Evolutionary conservation across 2,113 vertebrate species (phyloP), one percentile per base, ranked within the genome.

Genomic region (Donacobius atricapilla): DNA sequence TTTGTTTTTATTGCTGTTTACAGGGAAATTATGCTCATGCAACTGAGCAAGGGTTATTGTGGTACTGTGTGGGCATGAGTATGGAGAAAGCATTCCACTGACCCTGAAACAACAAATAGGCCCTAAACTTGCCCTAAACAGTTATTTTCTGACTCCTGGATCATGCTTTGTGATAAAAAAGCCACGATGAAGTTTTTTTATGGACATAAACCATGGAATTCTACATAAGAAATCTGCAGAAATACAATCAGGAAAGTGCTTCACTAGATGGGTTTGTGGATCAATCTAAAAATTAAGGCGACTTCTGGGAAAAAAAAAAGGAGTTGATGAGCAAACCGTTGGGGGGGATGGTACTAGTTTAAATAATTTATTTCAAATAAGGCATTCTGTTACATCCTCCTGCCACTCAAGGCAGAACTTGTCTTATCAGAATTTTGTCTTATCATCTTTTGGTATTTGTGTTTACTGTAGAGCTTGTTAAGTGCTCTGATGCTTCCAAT

Each of bases 21-120:
- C 15, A 63, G 18, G 47, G 56, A 79, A 50, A 63, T 7, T 0
- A 64, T 17, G 37, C 14, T 60, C 0, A 0, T 58, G 27, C 47
- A 71, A 39, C 40, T 58, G 35, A 24, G 37, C 60, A 77, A 60
- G 28, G 28, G 15, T 60, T 60, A 45, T 19, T 75, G 45, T 13
- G 16, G 35, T 10, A 65, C 30, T 0, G 0, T 25, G 50, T 30
- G 31, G 58, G 25, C 9, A 37, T 13, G 3, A 22, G 6, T 23
- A 53, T 19, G 39, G 42, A 88, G 42, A 70, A 85, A 60, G 13
- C 3, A 35, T 63, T 89, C 25, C 56, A 23, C 39, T 54, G 60
- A 50, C 28, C 20, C 28, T 7, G 9, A 61, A 39, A 58, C 51
- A 84, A 42, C 25, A 73, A 91, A 40, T 11, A 78, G 22, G 18